Percentiles rank a stretch among this genome's conserved stretches.
These are phyloP conservation scores for Chelon auratus DNA, from an alignment of 2,797 vertebrate species.

Conservation along the genomic window DNA sequence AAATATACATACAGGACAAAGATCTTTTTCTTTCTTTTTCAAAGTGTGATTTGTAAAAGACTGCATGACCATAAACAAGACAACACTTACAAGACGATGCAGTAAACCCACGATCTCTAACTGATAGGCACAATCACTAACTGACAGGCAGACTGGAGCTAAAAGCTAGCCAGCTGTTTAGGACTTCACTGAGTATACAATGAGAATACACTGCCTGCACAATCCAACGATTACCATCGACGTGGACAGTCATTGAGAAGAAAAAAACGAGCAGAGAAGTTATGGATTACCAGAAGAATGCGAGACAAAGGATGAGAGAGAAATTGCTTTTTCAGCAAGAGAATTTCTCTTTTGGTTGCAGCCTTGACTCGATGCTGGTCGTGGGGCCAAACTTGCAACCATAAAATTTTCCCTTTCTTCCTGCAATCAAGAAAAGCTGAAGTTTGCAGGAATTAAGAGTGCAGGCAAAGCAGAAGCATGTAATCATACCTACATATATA, in stretches of 20 bases:
- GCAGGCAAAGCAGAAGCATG: slow-evolving; percentile 61
- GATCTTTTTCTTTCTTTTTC: slow-evolving; percentile 67
- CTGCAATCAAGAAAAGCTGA: slow-evolving; percentile 48
- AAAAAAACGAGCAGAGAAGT: slow-evolving; percentile 55
- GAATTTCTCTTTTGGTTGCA: slow-evolving; percentile 30
- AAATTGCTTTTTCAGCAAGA: slow-evolving; percentile 33
- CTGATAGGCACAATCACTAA: slow-evolving; percentile 74
- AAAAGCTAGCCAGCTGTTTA: slow-evolving; percentile 62
- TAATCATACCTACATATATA: slow-evolving; percentile 65
- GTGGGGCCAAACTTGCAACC: slow-evolving; percentile 10
- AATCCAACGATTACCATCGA: slow-evolving; percentile 68
- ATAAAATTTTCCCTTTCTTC: slow-evolving; percentile 34
- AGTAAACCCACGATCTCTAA: slow-evolving; percentile 73
- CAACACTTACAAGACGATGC: slow-evolving; percentile 68
- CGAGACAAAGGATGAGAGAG: slow-evolving; percentile 46
- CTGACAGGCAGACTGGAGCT: slow-evolving; percentile 71
- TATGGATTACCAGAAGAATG: slow-evolving; percentile 45
- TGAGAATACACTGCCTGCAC: slow-evolving; percentile 67
- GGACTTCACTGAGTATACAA: slow-evolving; percentile 71
- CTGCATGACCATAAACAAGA: slow-evolving; percentile 68
- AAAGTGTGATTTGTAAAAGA: slow-evolving; percentile 77
- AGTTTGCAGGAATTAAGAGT: slow-evolving; percentile 50
- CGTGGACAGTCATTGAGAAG: slow-evolving; percentile 49
- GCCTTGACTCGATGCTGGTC: slow-evolving; percentile 40
- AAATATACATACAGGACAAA: slow-evolving; percentile 77